These are phyloP conservation scores for Nemoura dubitans DNA, from an alignment of 2,888 invertebrate genomes.

Conservation along the genomic window DNA sequence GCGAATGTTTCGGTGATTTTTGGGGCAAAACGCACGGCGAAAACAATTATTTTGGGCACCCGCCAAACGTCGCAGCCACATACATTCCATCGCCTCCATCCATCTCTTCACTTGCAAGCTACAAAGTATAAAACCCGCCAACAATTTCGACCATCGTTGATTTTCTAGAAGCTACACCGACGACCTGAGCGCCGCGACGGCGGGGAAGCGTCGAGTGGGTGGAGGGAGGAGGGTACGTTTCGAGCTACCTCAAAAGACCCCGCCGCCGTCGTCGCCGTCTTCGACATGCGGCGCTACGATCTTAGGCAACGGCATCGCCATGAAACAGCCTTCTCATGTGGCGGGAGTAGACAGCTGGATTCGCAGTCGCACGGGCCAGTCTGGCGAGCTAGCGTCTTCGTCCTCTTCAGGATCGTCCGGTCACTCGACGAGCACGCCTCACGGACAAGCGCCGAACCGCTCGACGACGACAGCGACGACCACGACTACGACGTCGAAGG, in stretches of 20 bases:
- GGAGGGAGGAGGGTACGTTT: constrained; percentile 48
- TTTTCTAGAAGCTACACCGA: constrained; percentile 45
- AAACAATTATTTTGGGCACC: too few relatives aligned
- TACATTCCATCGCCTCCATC: too few relatives aligned
- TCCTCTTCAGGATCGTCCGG: background rate
- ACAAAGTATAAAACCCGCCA: too few relatives aligned
- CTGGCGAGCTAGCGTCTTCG: constrained; percentile 24
- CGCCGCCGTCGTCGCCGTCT: constrained; percentile 35
- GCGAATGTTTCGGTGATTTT: too few relatives aligned
- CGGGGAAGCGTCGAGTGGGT: background rate
- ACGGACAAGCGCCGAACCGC: background rate
- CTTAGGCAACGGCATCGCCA: constrained; percentile 41
- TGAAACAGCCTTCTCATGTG: constrained; percentile 41
- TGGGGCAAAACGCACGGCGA: too few relatives aligned
- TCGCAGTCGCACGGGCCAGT: constrained; percentile 44
- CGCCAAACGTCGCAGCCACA: too few relatives aligned
- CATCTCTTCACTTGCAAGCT: too few relatives aligned
- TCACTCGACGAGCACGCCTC: background rate
- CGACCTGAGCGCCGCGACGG: constrained; percentile 41
- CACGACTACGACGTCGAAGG: constrained; percentile 38
- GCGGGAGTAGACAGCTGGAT: constrained; percentile 50
- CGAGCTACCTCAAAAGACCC: constrained; percentile 45
- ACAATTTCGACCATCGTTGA: background rate
- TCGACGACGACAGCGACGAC: constrained; percentile 13
- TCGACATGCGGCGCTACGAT: constrained; percentile 39